Base-by-base conservation (phyloP, 2,888 invertebrate genomes). In the Drepanosiphum platanoidis region DNA sequence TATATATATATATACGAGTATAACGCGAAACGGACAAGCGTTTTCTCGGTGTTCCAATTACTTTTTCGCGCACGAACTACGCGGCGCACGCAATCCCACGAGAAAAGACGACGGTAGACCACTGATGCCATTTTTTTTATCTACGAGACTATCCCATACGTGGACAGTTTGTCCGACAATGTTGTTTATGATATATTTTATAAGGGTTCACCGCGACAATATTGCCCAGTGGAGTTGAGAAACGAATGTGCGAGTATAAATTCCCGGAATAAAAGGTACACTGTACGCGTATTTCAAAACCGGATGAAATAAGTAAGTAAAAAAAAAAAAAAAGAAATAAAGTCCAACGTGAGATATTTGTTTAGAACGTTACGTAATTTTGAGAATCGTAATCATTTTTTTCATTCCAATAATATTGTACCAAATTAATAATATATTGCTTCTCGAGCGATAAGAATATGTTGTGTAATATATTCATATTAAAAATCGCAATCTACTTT, bases 101-200 rank as follows among this genome's bases (percentile, higher is more conserved):
- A 83, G 83, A 18, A 27, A 74, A 32, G 72, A 72, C 83, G 64
- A 61, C 78, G 42, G 64, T 64, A 27, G 46, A 75, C 74, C 46
- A 27, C 58, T 52, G 42, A 72, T 61, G 72, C 71, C 61, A 82
- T 70, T 64, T 68, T 83, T 83, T 83, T 83, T 83, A 64, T 83
- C 74, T 46, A 64, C 64, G 42, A 64, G 46, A 83, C 80, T 70
- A 34, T 32, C 68, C 71, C 27, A 36, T 70, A 81, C 58, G 74
- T 46, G 83, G 83, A 83, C 83, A 75, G 72, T 83, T 52, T 74
- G 83, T 83, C 83, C 72, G 72, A 66, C 83, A 64, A 64, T 46
- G 74, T 83, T 83, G 83, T 83, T 83, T 83, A 83, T 83, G 83
- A 83, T 83, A 83, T 74, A 83, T 83, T 83, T 83, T 83, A 83